Evolutionary conservation across 2,888 invertebrate species (phyloP), one percentile per base, ranked within the genome.

Genomic region (Cataglyphis cursor): DNA sequence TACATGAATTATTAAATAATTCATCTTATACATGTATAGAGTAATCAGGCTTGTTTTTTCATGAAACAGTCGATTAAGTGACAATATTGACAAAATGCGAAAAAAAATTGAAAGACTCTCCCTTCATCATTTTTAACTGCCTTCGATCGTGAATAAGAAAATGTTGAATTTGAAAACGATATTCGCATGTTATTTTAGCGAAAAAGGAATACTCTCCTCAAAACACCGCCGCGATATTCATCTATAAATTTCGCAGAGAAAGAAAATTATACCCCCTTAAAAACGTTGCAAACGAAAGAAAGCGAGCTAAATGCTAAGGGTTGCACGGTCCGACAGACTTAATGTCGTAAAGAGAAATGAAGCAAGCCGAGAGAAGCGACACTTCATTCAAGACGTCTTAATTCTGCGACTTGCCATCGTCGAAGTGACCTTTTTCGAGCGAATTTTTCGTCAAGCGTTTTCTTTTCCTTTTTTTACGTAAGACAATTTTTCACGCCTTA

Each of bases 401-500:
- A 75, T 75, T 65, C 35, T 12, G 10, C 18, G 38, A 38, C 8
- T 21, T 61, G 31, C 31, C 31, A 24, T 38, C 31, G 28, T 15
- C 24, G 0, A 61, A 74, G 21, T 35, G 65, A 65, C 8, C 35
- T 75, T 51, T 38, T 65, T 18, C 21, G 3, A 3, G 12, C 21
- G 18, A 51, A 48, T 38, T 73, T 48, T 59, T 41, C 28, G 15
- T 9, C 8, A 21, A 48, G 35, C n/a, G 18, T 54, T 51, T 51
- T n/a, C n/a, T 44, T 44, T 64, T 64, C 18, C 3, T 44, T 18
- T 75, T 21, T 64, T 65, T 65, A 24, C 38, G 51, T 3, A 31
- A 28, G 15, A 0, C 24, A 12, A 65, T 75, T 75, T 65, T 75
- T 75, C 38, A 75, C 18, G 8, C 21, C 24, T 75, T 75, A 65